These are phyloP conservation scores for Vanessa cardui DNA, from an alignment of 2,888 invertebrate species.

Conservation along the genomic window DNA sequence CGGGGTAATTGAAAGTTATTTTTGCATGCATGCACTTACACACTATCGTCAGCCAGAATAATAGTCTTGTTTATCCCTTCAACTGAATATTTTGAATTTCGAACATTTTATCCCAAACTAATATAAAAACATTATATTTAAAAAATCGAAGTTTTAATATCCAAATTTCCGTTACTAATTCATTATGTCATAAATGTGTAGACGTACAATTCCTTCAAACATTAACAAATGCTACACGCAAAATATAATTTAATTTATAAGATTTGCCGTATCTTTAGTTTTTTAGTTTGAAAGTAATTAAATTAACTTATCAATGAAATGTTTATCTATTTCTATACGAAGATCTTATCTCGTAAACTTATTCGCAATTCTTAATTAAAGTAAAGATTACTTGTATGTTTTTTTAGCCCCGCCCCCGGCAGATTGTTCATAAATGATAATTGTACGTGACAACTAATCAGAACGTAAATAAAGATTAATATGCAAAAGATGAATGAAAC, in stretches of 20 bases:
- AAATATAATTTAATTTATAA: too few relatives aligned
- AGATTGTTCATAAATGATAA: neutral
- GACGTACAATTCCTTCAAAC: too few relatives aligned
- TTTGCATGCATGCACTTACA: conserved; percentile 35
- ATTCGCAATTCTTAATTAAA: neutral
- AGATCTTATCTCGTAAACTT: neutral
- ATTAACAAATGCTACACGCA: too few relatives aligned
- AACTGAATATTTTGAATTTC: neutral
- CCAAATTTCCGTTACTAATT: too few relatives aligned
- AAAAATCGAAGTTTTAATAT: too few relatives aligned
- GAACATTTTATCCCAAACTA: too few relatives aligned
- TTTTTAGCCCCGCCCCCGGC: neutral
- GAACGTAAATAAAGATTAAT: conserved; percentile 1
- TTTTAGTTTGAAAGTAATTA: too few relatives aligned
- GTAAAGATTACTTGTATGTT: neutral
- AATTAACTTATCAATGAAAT: too few relatives aligned
- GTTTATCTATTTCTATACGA: neutral
- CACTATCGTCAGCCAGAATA: conserved; percentile 29
- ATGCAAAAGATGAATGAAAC: conserved; percentile 13
- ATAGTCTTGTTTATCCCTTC: conserved; percentile 24
- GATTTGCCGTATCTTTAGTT: too few relatives aligned
- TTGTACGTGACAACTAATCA: neutral
- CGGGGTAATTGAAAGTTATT: conserved; percentile 33
- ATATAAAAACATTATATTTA: too few relatives aligned
- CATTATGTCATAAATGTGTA: too few relatives aligned